Evolutionary conservation across 2,888 invertebrate species (phyloP), one percentile per base, ranked within the genome.

Genomic region (Listrodromus nycthemerus): DNA sequence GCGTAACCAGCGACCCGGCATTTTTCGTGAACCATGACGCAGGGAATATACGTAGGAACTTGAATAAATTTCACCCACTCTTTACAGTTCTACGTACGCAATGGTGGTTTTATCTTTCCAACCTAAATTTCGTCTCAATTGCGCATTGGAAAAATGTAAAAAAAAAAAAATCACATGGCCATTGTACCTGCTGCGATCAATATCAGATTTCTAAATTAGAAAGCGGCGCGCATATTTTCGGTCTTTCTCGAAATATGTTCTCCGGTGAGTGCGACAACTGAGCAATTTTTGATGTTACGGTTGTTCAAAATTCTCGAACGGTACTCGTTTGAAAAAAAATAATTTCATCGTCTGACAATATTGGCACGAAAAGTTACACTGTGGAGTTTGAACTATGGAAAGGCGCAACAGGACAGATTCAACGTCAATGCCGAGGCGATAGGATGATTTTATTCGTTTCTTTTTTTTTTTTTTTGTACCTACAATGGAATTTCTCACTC

Each of bases 281-380:
- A 33, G 33, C 0, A 8, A 37, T 10, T 37, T 37, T 8, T 37
- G 37, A 8, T 37, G 10, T 10, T 37, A 37, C 10, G 37, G 37
- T 13, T 21, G 30, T 13, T 50, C 61, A 27, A 58, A 24, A 33
- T 19, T 24, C 16, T 45, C n/a, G 16, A n/a, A 24, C 48, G 21
- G 66, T 76, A 21, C 50, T 10, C 10, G 24, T 13, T 24, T 7
- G 45, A 74, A 27, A 48, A 78, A 78, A 81, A 41, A 8, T 45
- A 82, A 77, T 82, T 79, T 58, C 19, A 79, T 71, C 58, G 45
- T 21, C 13, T 66, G 75, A 19, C 50, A 82, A 84, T 79, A 82
- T 84, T 84, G 74, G 65, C 66, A 41, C 1, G 48, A 24, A 24
- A 30, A 80, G 63, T 71, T 66, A 65, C 65, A 48, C 66, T 33